Percentiles rank a stretch among this genome's conserved stretches.
Evolutionary conservation across 1,140 invertebrate genomes (phyloP).

Genomic region (Danaus melanippus): DNA sequence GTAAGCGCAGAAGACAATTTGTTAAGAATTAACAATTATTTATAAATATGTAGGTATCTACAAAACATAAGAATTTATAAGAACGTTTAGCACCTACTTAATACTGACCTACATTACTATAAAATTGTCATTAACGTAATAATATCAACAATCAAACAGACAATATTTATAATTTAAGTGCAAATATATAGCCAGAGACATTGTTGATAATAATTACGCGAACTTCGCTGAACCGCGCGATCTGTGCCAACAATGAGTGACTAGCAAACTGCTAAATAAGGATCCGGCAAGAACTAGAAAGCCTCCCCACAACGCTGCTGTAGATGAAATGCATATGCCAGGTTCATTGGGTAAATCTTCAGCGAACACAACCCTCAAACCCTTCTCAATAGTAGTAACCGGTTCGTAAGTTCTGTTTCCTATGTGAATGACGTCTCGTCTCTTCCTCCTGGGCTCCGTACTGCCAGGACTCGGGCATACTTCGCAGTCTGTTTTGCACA

Average conservation of each 20-base stretch:
- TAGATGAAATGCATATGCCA: constrained; percentile 57
- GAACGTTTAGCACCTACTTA: constrained; percentile 2
- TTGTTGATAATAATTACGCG: constrained; percentile 16
- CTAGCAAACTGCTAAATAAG: constrained; percentile 50
- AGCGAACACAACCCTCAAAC: constrained; percentile 77
- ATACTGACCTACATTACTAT: constrained; percentile 7
- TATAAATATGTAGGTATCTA: constrained; percentile 2
- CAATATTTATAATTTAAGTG: no score
- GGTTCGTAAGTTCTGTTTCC: constrained; percentile 71
- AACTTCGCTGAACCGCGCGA: constrained; percentile 46
- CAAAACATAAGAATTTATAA: background rate
- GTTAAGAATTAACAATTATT: background rate
- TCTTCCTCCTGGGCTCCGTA: constrained; percentile 76
- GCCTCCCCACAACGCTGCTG: constrained; percentile 63
- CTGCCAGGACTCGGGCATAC: constrained; percentile 80
- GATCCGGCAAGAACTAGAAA: constrained; percentile 50
- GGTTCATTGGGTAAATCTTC: constrained; percentile 73
- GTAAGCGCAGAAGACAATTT: no score
- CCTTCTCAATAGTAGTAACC: constrained; percentile 74
- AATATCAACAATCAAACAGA: no score
- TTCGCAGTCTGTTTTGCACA: constrained; percentile 87
- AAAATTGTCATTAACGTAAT: background rate
- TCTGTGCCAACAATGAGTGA: constrained; percentile 54
- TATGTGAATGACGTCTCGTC: constrained; percentile 63
- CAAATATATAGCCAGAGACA: no score